Evolutionary conservation across 2,888 invertebrate species (phyloP).

Genomic region (Apodemia hepburni): DNA sequence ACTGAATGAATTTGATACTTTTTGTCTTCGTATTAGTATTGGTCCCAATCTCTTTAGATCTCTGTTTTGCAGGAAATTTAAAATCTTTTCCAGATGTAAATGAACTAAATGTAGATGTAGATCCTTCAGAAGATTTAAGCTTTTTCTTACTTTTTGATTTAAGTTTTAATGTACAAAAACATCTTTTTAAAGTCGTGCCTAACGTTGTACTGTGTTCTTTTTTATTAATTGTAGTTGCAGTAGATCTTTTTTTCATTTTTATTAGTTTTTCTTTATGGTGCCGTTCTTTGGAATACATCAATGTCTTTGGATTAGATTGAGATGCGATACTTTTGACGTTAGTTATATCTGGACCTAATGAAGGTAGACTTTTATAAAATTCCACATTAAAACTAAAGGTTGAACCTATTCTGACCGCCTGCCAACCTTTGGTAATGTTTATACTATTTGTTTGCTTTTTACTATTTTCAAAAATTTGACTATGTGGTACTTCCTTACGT

Average conservation of each 20-base stretch:
- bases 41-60: neutral
- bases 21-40: neutral
- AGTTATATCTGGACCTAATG: constrained; percentile 9
- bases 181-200: constrained; percentile 35
- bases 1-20: neutral
- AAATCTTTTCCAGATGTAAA: neutral
- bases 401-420: constrained; percentile 35
- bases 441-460: constrained; percentile 9
- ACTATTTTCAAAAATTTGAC: constrained; percentile 4
- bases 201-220: neutral
- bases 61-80: neutral
- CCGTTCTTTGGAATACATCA: neutral
- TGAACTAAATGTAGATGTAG: constrained; percentile 12
- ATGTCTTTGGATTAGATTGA: neutral
- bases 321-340: neutral
- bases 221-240: constrained; percentile 17
- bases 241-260: neutral
- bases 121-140: constrained; percentile 18
- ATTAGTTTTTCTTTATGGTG: neutral
- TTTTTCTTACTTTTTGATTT: constrained; percentile 28
- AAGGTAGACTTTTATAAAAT: constrained; percentile 32
- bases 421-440: constrained; percentile 16
- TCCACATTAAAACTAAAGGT: constrained; percentile 34
- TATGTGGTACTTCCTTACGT: constrained; percentile 1
- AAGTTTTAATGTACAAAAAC: constrained; percentile 44